Percentiles rank a stretch among this genome's conserved stretches.
Evolutionary conservation across 2,888 invertebrate genomes (phyloP).

Genomic region (Anthrax anthrax): DNA sequence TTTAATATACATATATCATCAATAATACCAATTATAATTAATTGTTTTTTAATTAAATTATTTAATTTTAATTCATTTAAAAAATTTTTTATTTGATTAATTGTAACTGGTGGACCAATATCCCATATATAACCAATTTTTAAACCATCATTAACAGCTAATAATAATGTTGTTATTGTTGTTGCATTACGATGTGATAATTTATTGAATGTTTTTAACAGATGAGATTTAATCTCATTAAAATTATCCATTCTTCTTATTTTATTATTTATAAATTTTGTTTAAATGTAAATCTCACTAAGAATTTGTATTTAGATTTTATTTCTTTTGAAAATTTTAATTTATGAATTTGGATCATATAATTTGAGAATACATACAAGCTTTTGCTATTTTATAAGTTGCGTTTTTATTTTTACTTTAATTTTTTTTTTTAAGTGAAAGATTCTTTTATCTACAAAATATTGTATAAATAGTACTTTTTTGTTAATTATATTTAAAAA

Average conservation of each 20-base stretch:
- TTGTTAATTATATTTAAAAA: no score
- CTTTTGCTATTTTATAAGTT: no score
- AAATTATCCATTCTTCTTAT: conserved; percentile 10
- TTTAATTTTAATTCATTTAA: conserved; percentile 13
- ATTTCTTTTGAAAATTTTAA: no score
- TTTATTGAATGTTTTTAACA: conserved; percentile 6
- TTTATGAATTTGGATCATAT: no score
- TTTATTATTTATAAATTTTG: no score
- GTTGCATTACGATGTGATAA: conserved; percentile 9
- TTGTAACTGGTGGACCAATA: conserved; percentile 12
- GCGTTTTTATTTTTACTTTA: no score
- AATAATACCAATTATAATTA: conserved; percentile 13
- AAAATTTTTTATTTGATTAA: conserved; percentile 10
- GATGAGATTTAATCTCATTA: conserved; percentile 8
- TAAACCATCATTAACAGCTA: conserved; percentile 15
- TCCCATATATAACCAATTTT: conserved; percentile 23
- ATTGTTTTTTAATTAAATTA: conserved; percentile 10
- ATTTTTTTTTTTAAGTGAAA: no score
- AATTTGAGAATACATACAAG: no score
- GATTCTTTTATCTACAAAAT: no score
- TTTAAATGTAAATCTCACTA: no score
- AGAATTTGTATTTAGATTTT: no score
- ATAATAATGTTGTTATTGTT: conserved; percentile 7
- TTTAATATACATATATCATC: conserved; percentile 16
- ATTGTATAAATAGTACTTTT: no score